Percentiles rank a stretch among this genome's conserved stretches.
phyloP scores from a whole-genome alignment of 2,888 invertebrate species.

The Dione juno region DNA sequence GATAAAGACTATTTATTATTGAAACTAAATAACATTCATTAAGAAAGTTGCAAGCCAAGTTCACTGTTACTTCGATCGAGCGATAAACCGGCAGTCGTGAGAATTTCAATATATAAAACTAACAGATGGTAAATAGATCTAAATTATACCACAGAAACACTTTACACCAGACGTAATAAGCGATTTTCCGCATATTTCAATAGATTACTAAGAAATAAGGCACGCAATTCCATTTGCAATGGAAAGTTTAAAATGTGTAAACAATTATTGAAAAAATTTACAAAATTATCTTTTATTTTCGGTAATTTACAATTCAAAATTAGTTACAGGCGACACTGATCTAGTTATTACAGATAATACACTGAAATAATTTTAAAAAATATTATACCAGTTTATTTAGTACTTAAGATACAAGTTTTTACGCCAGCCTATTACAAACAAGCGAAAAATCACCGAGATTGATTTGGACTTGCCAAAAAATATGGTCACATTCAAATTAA shows the following conservation, averaged over 20 bases:
- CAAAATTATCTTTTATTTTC: conserved; percentile 1
- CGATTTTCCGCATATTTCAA: conserved; percentile 23
- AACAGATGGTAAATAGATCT: conserved; percentile 11
- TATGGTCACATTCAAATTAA: conserved; percentile 45
- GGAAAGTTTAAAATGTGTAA: conserved; percentile 7
- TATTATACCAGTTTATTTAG: conserved; percentile 22
- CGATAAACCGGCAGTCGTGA: background rate
- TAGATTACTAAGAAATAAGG: conserved; percentile 10
- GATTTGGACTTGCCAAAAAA: conserved; percentile 36
- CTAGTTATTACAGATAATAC: conserved; percentile 15
- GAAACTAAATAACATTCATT: background rate
- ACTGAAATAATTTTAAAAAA: conserved; percentile 35
- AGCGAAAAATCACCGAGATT: conserved; percentile 37
- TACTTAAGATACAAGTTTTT: conserved; percentile 33
- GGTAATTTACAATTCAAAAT: conserved; percentile 2
- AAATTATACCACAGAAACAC: conserved; percentile 18
- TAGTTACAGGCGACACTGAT: background rate
- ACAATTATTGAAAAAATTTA: conserved; percentile 7
- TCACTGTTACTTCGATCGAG: background rate
- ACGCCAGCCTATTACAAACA: conserved; percentile 40
- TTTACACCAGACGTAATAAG: conserved; percentile 12
- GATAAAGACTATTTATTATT: background rate
- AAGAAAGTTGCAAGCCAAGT: background rate
- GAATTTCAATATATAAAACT: conserved; percentile 1
- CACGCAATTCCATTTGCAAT: conserved; percentile 21